Percentiles rank a stretch among this genome's conserved stretches.
Conservation (phyloP, 1,140 invertebrate genomes). For the Idris sp. region DNA sequence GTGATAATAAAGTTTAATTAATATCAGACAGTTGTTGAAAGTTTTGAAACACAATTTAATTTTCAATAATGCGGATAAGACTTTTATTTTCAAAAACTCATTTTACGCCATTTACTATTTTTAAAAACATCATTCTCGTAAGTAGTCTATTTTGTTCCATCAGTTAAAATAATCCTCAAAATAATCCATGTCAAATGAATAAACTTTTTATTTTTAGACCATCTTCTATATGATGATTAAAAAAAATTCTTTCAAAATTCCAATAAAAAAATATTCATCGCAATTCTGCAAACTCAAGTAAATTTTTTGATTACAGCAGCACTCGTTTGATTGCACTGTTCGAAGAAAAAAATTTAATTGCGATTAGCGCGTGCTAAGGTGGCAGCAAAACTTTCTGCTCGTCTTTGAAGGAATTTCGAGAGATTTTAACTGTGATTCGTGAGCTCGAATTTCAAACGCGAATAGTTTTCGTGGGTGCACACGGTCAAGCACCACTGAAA, state of each 20-base stretch:
- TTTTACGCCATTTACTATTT: too few species aligned
- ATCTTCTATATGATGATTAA: too few species aligned
- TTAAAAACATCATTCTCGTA: too few species aligned
- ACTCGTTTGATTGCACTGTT: neutral
- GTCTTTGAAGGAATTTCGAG: conserved; percentile 54
- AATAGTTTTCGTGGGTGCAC: conserved; percentile 47
- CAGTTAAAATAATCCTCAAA: too few species aligned
- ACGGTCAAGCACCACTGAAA: conserved; percentile 60
- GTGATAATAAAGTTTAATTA: conserved; percentile 27
- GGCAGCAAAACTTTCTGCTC: conserved; percentile 19
- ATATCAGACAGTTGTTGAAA: conserved; percentile 17
- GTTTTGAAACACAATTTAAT: conserved; percentile 26
- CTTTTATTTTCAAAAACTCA: neutral
- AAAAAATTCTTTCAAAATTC: too few species aligned
- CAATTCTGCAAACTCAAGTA: too few species aligned
- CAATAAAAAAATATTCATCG: too few species aligned
- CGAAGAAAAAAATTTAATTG: conserved; percentile 43
- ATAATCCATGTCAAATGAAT: too few species aligned
- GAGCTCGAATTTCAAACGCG: conserved; percentile 25
- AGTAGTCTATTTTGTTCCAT: conserved; percentile 1
- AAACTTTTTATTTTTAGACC: too few species aligned
- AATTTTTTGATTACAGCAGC: too few species aligned
- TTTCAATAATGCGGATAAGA: conserved; percentile 25
- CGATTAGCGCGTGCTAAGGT: conserved; percentile 26
- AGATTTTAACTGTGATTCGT: conserved; percentile 33